Evolutionary conservation across 2,113 vertebrate genomes (phyloP), one percentile per base, ranked within the genome.

Genomic region (Oxyruncus cristatus): DNA sequence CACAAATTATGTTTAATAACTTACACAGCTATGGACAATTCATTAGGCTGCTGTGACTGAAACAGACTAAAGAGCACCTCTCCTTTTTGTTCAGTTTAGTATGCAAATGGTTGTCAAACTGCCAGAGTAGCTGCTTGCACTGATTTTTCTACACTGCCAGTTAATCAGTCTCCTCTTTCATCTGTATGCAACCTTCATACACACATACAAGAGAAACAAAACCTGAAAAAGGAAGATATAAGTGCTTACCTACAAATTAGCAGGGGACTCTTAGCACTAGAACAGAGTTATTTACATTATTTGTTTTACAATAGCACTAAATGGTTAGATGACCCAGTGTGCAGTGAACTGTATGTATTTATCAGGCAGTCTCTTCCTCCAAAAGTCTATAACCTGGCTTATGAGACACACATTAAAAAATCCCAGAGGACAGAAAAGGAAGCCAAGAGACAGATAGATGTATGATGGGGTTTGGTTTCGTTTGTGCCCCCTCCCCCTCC

Each of bases 161-260:
- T 78, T 92, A 89, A 77, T 95, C 91, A 68, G 85, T 61, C 78
- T 89, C 80, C 46, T 72, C 61, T 95, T 92, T 94, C 84, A 95
- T 89, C 89, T 91, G 93, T 72, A 92, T 91, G 77, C 87, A 91
- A 59, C 84, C 35, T 85, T 72, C 89, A 95, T 61, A 79, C 71
- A 76, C 77, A 72, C 42, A 41, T 14, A 67, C 37, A 61, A 26
- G 50, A 91, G 73, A 91, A 81, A 85, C n/a, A 94, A 87, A 92
- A 95, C 50, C 59, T 70, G 58, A 67, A 33, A 61, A 68, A 87
- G 30, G 22, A 90, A 89, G 53, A 46, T 23, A 41, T 12, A 78
- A 89, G 42, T 72, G 47, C 66, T 85, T 35, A 72, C 33, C 77
- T 70, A 93, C 44, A 72, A 92, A 94, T 89, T 79, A 89, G 30